Evolutionary conservation across 2,797 vertebrate genomes (phyloP).

Genomic region (Rhinatrema bivittatum): DNA sequence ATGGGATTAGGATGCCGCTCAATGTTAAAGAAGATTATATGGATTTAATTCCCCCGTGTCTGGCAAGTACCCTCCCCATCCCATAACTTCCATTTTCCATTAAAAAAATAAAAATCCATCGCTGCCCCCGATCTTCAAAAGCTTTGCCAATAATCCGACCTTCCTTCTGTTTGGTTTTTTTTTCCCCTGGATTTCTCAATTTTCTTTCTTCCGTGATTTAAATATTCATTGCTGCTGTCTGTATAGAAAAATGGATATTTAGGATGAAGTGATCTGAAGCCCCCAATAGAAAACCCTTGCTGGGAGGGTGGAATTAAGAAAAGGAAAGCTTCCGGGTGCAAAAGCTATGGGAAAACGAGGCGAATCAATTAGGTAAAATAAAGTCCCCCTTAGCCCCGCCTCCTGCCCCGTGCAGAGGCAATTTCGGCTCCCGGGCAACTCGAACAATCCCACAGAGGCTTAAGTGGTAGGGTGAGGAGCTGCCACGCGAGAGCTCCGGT

Average conservation of each 20-base stretch:
- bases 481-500: too few relatives aligned
- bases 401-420: too few relatives aligned
- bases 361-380: too few relatives aligned
- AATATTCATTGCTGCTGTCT: background rate
- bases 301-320: too few relatives aligned
- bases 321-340: too few relatives aligned
- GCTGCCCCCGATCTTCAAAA: conserved; percentile 54
- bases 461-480: too few relatives aligned
- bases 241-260: background rate
- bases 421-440: too few relatives aligned
- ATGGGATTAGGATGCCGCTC: conserved; percentile 65
- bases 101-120: conserved; percentile 60
- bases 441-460: too few relatives aligned
- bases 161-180: conserved; percentile 33
- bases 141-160: conserved; percentile 58
- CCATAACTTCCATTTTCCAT: conserved; percentile 73
- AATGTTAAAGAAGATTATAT: conserved; percentile 86
- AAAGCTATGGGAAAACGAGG: too few relatives aligned
- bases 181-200: conserved; percentile 4
- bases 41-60: conserved; percentile 81
- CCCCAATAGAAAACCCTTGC: too few relatives aligned
- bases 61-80: conserved; percentile 79
- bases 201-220: conserved; percentile 7
- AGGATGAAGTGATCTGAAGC: too few relatives aligned
- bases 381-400: too few relatives aligned